Conservation (phyloP, 2,888 invertebrate species). For the Torymus aiolomorphi region DNA sequence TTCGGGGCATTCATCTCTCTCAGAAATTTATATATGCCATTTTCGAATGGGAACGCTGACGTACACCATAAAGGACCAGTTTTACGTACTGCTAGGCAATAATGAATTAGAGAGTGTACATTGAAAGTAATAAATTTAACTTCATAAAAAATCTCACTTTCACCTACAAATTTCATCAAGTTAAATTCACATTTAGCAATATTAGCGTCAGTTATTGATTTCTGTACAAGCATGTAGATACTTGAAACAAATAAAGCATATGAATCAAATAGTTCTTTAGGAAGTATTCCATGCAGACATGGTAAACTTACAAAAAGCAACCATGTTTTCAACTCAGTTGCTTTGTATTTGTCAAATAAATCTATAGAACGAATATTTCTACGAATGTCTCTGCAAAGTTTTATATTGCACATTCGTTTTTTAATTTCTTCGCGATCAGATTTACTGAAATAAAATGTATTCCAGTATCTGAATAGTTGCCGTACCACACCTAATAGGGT, state of each 20-base stretch:
- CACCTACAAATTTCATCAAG: conserved; percentile 20
- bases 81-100: conserved; percentile 11
- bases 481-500: conserved; percentile 10
- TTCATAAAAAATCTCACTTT: neutral
- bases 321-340: conserved; percentile 17
- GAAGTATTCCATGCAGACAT: conserved; percentile 16
- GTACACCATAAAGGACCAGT: conserved; percentile 19
- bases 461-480: conserved; percentile 4
- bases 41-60: conserved; percentile 36
- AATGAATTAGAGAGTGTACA: conserved; percentile 17
- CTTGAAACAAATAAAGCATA: neutral
- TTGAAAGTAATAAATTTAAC: conserved; percentile 11
- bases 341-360: conserved; percentile 19
- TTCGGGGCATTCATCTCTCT: conserved; percentile 19
- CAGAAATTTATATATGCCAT: conserved; percentile 8
- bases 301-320: conserved; percentile 19
- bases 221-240: conserved; percentile 12
- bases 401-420: conserved; percentile 2
- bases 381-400: conserved; percentile 17
- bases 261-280: conserved; percentile 6
- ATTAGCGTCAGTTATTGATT: neutral
- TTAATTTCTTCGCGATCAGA: conserved; percentile 12
- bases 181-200: conserved; percentile 11
- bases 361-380: conserved; percentile 13
- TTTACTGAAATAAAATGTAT: neutral